phyloP scores from a whole-genome alignment of 2,888 invertebrate genomes.

The Brachypalpus laphriformis region DNA sequence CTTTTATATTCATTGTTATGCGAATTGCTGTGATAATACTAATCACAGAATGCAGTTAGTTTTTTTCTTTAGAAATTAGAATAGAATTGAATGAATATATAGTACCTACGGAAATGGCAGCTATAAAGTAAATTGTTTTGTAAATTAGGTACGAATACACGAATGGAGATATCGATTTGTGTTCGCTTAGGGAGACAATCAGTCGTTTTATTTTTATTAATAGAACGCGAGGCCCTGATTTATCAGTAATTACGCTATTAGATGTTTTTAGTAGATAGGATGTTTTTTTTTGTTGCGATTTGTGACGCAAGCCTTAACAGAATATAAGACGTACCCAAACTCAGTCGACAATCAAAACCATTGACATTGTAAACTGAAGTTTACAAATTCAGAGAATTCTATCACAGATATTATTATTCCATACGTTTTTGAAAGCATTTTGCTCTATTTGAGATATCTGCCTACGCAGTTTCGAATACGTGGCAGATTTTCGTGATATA shows the following conservation, averaged over 20 bases:
- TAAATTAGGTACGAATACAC: neutral
- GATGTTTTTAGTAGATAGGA: neutral
- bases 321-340: too few species aligned
- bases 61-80: neutral
- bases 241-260: neutral
- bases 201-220: neutral
- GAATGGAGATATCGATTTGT: neutral
- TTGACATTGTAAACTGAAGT: too few species aligned
- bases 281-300: neutral
- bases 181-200: neutral
- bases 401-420: too few species aligned
- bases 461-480: too few species aligned
- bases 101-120: neutral
- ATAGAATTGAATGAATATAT: neutral
- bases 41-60: neutral
- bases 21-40: slow-evolving; percentile 1
- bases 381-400: too few species aligned
- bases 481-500: too few species aligned
- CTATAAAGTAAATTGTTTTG: neutral
- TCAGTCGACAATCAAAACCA: too few species aligned
- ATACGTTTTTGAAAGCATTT: too few species aligned
- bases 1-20: slow-evolving; percentile 16
- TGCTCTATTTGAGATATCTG: too few species aligned
- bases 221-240: neutral
- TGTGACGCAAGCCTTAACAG: too few species aligned